Conservation (phyloP, 2,797 vertebrate species). For the Rhinatrema bivittatum region DNA sequence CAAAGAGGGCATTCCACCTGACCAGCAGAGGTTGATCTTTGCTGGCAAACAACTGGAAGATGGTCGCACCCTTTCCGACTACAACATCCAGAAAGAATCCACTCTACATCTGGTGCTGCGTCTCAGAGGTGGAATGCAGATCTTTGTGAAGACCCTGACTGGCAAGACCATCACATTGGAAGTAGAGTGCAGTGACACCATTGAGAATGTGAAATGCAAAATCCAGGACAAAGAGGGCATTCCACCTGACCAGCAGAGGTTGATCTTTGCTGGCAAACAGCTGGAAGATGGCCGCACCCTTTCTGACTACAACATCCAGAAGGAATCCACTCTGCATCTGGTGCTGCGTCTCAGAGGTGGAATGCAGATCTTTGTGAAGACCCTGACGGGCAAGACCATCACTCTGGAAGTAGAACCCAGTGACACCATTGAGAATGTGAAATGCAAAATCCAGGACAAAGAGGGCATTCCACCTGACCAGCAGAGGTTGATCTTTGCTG, state of each 20-base stretch:
- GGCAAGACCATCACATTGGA: constrained; percentile 52
- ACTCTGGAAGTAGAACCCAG: constrained; percentile 34
- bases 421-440: constrained; percentile 37
- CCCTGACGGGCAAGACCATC: constrained; percentile 36
- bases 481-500: constrained; percentile 76
- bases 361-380: constrained; percentile 43
- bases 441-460: constrained; percentile 49
- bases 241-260: constrained; percentile 50
- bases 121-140: constrained; percentile 45
- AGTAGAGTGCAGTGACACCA: constrained; percentile 55
- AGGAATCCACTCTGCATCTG: constrained; percentile 26
- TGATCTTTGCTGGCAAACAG: constrained; percentile 50
- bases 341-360: constrained; percentile 27
- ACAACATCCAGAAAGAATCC: constrained; percentile 48
- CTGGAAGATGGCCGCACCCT: constrained; percentile 28
- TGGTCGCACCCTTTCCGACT: constrained; percentile 30
- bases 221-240: constrained; percentile 8
- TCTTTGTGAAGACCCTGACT: constrained; percentile 52
- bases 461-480: constrained; percentile 74
- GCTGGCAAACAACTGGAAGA: constrained; percentile 62
- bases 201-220: constrained; percentile 48
- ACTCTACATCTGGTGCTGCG: constrained; percentile 45
- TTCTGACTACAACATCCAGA: constrained; percentile 21
- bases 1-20: constrained; percentile 33
- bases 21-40: constrained; percentile 66